phyloP scores from a whole-genome alignment of 92 coral and sea anemone species.

The Pocillopora grandis region DNA sequence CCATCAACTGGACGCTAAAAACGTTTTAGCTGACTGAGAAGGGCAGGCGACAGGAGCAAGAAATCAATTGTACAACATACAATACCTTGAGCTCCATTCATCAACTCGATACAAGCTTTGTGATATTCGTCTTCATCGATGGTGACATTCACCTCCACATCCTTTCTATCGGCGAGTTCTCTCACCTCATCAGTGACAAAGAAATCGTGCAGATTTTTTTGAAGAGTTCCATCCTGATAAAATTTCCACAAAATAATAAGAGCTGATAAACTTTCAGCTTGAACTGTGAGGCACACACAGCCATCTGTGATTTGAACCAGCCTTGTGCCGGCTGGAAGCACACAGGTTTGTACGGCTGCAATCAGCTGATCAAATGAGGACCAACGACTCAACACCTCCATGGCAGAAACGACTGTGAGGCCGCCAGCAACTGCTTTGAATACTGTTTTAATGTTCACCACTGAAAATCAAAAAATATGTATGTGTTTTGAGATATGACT shows the following conservation, averaged over 20 bases:
- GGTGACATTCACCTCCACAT: constrained; percentile 23
- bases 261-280: constrained; percentile 30
- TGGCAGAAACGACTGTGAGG: background rate
- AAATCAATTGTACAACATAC: no score
- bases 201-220: constrained; percentile 8
- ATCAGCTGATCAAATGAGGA: constrained; percentile 9
- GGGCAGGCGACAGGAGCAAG: no score
- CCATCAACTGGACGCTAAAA: no score
- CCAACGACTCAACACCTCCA: constrained; percentile 21
- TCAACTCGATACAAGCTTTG: constrained; percentile 8
- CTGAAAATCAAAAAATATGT: background rate
- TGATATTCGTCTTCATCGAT: constrained; percentile 21
- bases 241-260: constrained; percentile 20
- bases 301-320: constrained; percentile 16
- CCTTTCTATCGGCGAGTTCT: constrained; percentile 23
- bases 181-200: constrained; percentile 17
- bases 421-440: constrained; percentile 16
- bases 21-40: no score
- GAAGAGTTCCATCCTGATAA: constrained; percentile 24
- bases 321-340: constrained; percentile 25
- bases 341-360: constrained; percentile 11
- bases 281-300: constrained; percentile 32
- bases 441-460: constrained; percentile 14
- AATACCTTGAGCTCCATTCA: background rate
- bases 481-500: no score